Base-by-base conservation (phyloP, 2,888 invertebrate genomes). In the Phortica magna region DNA sequence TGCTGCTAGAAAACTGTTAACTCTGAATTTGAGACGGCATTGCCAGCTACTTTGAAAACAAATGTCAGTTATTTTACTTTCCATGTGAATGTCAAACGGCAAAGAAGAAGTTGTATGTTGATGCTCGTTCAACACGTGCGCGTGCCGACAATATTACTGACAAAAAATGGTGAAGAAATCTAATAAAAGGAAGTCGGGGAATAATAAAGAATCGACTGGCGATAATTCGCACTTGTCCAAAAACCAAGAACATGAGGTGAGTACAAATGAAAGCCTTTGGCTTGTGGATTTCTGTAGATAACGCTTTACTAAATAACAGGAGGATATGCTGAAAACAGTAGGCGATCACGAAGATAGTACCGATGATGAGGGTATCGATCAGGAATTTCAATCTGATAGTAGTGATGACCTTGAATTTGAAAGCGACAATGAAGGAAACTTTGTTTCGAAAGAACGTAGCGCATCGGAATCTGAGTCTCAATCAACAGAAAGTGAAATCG, bases 371-470 rank as follows among this genome's bases (percentile, higher is more conserved):
- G 91, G 89, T 10, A 90, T 90, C 67, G 89, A 89, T 55, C 88
- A 90, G 78, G 82, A 83, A 14, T 90, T 85, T 75, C 84, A 87
- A n/a, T 89, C 90, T 0, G 92, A 91, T 75, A 89, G 88, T 53
- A 91, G 90, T 64, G 90, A 90, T 22, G 89, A 89, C n/a, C 78
- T 92, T 0, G 90, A 91, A 80, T 95, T 94, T 90, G 92, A 93
- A 72, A 93, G 93, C 67, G 94, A 93, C 72, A 93, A 93, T 82
- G 94, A 93, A n/a, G 94, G 94, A 88, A 84, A 93, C 90, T 82
- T 91, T 91, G 77, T 92, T 88, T 91, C 90, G 74, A 86, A 80
- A 61, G 85, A 88, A 22, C 90, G 89, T 42, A 89, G 89, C 0
- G 77, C 74, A 7, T 77, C 74, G 5, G 77, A 71, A 0, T 80